These are phyloP conservation scores for Mus caroli DNA, from an alignment of 2,797 vertebrate species.

Conservation along the genomic window DNA sequence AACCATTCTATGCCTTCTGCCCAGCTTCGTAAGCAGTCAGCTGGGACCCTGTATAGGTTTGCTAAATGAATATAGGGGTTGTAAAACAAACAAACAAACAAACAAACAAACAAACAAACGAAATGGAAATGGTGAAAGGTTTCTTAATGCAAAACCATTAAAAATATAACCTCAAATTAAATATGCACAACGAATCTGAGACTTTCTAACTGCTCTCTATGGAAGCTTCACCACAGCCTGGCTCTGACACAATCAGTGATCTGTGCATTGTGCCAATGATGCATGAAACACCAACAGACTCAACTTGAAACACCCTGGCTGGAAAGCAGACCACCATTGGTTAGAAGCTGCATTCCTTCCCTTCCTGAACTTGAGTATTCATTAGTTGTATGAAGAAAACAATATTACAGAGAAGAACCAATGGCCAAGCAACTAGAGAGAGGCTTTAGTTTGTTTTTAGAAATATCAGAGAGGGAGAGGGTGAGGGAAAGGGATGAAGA, in stretches of 20 bases:
- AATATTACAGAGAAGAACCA: not conserved
- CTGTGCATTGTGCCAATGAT: not conserved
- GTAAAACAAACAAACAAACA: not conserved
- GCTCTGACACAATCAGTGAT: not conserved
- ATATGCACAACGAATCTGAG: not conserved
- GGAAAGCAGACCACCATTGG: not conserved
- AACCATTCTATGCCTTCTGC: not conserved
- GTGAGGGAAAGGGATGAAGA: not conserved
- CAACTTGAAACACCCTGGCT: not conserved
- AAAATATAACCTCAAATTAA: not conserved
- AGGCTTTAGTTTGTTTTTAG: not conserved
- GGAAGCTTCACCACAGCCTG: too few species aligned
- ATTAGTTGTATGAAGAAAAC: conserved; percentile 8
- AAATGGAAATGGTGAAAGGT: not conserved
- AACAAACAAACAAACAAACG: too few species aligned
- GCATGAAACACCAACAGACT: not conserved
- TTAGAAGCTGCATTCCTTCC: not conserved
- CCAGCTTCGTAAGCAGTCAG: not conserved
- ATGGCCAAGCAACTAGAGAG: not conserved
- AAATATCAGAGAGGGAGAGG: not conserved
- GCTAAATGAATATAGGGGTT: not conserved
- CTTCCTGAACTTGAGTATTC: not conserved
- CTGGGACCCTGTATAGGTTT: not conserved
- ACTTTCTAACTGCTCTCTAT: not conserved
- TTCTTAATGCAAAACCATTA: not conserved